These are phyloP conservation scores for Tetramorium alpestre DNA, from an alignment of 1,140 invertebrate species.

Conservation along the genomic window DNA sequence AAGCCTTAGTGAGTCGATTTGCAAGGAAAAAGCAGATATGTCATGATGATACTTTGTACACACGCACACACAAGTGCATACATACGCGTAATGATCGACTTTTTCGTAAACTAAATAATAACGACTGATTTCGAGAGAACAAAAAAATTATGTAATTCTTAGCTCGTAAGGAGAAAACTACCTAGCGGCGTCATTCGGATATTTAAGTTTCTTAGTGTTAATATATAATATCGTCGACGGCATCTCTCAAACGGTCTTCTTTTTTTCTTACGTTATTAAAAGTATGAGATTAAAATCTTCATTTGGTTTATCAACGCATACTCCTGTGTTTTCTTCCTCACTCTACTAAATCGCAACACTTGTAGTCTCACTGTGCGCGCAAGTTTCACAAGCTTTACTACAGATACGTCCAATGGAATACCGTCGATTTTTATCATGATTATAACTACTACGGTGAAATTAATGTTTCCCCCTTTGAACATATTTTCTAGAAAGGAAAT, in stretches of 20 bases:
- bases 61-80: background rate
- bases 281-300: conserved; percentile 57
- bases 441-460: background rate
- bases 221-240: conserved; percentile 54
- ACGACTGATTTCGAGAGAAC: conserved; percentile 75
- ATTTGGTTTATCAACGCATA: conserved; percentile 59
- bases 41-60: conserved; percentile 25
- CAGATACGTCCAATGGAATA: conserved; percentile 13
- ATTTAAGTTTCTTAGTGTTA: conserved; percentile 64
- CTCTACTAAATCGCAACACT: conserved; percentile 8
- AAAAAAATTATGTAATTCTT: conserved; percentile 61
- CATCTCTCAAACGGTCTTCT: conserved; percentile 41
- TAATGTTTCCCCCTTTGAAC: background rate
- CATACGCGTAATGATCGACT: conserved; percentile 27
- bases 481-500: conserved; percentile 5
- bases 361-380: background rate
- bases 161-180: conserved; percentile 65
- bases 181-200: conserved; percentile 33
- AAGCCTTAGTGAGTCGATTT: conserved; percentile 46
- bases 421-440: conserved; percentile 22
- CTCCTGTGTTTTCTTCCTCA: conserved; percentile 48
- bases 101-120: conserved; percentile 78
- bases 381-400: conserved; percentile 33
- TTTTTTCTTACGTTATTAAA: conserved; percentile 54
- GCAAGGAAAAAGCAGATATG: background rate